Conservation (phyloP, 2,888 invertebrate species). For the Yponomeuta malinellus region DNA sequence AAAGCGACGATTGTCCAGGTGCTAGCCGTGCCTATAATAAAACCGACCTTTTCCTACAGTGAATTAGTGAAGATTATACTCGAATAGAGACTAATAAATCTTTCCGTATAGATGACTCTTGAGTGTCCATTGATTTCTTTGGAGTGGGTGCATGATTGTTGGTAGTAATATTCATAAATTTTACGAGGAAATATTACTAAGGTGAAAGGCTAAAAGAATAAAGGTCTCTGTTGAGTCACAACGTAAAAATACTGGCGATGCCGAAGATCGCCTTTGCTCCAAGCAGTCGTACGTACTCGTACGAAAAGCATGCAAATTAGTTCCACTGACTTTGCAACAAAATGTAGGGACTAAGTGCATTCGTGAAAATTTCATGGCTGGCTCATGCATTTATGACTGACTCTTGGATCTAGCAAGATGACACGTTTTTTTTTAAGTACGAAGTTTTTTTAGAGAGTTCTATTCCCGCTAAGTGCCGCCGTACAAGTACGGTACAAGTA, state of each 20-base stretch:
- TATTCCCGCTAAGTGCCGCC: too few relatives aligned
- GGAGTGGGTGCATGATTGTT: slow-evolving; percentile 58
- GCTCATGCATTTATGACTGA: too few relatives aligned
- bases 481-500: too few relatives aligned
- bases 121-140: slow-evolving; percentile 61
- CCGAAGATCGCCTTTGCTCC: too few relatives aligned
- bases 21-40: slow-evolving; percentile 38
- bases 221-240: neutral
- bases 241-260: neutral
- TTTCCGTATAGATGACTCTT: slow-evolving; percentile 37
- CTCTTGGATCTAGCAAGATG: too few relatives aligned
- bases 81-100: slow-evolving; percentile 71
- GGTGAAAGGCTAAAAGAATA: slow-evolving; percentile 26
- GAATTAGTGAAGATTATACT: slow-evolving; percentile 70
- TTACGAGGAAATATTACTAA: slow-evolving; percentile 46
- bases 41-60: slow-evolving; percentile 65
- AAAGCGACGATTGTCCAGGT: slow-evolving; percentile 62
- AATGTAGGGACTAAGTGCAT: too few relatives aligned
- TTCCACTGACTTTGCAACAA: too few relatives aligned
- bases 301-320: too few relatives aligned
- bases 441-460: too few relatives aligned
- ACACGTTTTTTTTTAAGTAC: too few relatives aligned
- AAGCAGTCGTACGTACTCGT: too few relatives aligned
- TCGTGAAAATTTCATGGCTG: too few relatives aligned
- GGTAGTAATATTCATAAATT: slow-evolving; percentile 62